These are phyloP conservation scores for Nesidiocoris tenuis DNA, from an alignment of 2,888 invertebrate species.

Conservation along the genomic window DNA sequence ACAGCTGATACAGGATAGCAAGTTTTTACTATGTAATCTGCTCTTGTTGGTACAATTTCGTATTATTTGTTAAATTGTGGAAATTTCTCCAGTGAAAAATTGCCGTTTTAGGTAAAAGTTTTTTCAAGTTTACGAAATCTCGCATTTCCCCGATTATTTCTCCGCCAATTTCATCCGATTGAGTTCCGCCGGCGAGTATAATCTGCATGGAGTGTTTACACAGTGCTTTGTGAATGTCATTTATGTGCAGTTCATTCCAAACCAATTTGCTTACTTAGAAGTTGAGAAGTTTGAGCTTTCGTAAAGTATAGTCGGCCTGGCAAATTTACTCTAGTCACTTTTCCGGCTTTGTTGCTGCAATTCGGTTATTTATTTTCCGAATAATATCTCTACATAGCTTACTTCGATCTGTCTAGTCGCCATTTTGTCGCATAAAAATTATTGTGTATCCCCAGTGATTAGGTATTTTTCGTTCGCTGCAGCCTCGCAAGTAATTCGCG, in stretches of 20 bases:
- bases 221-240: slow-evolving; percentile 48
- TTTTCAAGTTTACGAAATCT: not conserved
- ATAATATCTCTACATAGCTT: slow-evolving; percentile 37
- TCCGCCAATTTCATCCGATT: slow-evolving; percentile 4
- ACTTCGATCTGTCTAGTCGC: slow-evolving; percentile 41
- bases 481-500: too few species aligned
- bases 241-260: too few species aligned
- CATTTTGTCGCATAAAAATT: slow-evolving; percentile 45
- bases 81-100: not conserved
- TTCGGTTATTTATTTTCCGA: too few species aligned
- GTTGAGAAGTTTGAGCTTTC: too few species aligned
- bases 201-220: slow-evolving; percentile 50
- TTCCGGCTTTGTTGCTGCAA: too few species aligned
- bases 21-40: slow-evolving; percentile 47
- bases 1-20: slow-evolving; percentile 45
- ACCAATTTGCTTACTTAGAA: too few species aligned
- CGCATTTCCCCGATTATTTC: not conserved
- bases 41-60: slow-evolving; percentile 12
- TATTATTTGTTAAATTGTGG: not conserved
- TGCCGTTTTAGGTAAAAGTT: slow-evolving; percentile 1
- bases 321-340: too few species aligned
- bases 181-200: slow-evolving; percentile 22
- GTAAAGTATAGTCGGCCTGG: too few species aligned
- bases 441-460: not conserved
- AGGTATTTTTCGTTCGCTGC: not conserved